Conservation (phyloP, 2,888 invertebrate species). For the Meganola albula region DNA sequence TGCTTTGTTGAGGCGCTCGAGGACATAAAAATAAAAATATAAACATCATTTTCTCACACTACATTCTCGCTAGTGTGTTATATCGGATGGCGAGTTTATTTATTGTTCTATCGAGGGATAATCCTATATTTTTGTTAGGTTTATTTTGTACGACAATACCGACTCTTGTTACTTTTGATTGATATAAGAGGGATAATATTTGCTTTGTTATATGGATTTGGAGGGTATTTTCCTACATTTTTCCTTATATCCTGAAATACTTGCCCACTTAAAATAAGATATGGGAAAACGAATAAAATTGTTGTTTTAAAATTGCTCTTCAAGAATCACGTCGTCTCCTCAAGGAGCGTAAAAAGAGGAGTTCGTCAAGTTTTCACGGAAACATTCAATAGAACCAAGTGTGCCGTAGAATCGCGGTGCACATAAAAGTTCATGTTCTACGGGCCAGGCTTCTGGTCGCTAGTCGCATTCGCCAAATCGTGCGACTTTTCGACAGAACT, state of each 20-base stretch:
- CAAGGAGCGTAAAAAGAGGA: slow-evolving; percentile 48
- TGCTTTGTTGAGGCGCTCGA: slow-evolving; percentile 57
- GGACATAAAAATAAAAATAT: slow-evolving; percentile 58
- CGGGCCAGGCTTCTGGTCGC: slow-evolving; percentile 34
- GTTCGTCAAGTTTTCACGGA: slow-evolving; percentile 55
- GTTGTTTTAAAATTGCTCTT: slow-evolving; percentile 36
- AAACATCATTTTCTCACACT: slow-evolving; percentile 40
- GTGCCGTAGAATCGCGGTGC: slow-evolving; percentile 43
- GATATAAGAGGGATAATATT: slow-evolving; percentile 19
- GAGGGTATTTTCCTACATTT: too few relatives aligned
- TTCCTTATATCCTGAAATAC: too few relatives aligned
- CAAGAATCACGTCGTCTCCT: slow-evolving; percentile 48
- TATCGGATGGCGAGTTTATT: slow-evolving; percentile 34
- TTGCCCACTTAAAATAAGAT: too few relatives aligned
- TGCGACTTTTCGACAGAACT: slow-evolving; percentile 54
- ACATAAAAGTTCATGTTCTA: slow-evolving; percentile 50
- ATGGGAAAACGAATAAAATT: slow-evolving; percentile 20
- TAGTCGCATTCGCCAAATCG: slow-evolving; percentile 19
- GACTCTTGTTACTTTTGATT: slow-evolving; percentile 22
- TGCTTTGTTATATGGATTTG: too few relatives aligned
- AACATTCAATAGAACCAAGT: slow-evolving; percentile 68
- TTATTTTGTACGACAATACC: slow-evolving; percentile 21
- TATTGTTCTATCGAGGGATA: slow-evolving; percentile 40
- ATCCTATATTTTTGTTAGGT: slow-evolving; percentile 25
- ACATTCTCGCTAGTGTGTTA: slow-evolving; percentile 24